Percentiles rank a stretch among this genome's conserved stretches.
Conservation (phyloP, 2,888 invertebrate species). For the Plebejus anna region DNA sequence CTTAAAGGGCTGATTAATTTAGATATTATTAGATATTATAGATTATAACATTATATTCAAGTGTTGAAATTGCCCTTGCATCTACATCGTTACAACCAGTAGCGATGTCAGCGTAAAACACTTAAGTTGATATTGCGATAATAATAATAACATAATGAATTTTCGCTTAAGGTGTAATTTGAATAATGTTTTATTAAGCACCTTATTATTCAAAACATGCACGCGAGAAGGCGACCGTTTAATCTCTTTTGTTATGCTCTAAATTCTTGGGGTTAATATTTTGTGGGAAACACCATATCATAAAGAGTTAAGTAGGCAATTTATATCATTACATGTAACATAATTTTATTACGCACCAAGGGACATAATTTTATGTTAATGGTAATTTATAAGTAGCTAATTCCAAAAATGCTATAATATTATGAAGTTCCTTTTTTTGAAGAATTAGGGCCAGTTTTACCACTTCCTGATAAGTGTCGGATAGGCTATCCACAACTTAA, state of each 20-base stretch:
- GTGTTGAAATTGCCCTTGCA: neutral
- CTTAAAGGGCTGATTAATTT: too few species aligned
- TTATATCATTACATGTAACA: neutral
- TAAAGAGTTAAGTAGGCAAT: slow-evolving; percentile 4
- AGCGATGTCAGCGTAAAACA: neutral
- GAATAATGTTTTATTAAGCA: slow-evolving; percentile 16
- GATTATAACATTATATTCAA: neutral
- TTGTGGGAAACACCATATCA: neutral
- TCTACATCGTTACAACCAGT: neutral
- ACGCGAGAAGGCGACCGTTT: slow-evolving; percentile 7
- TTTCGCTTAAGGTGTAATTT: slow-evolving; percentile 18
- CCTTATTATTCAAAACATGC: slow-evolving; percentile 17
- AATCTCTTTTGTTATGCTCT: slow-evolving; percentile 17
- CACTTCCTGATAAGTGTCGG: too few species aligned
- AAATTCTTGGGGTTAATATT: slow-evolving; percentile 15
- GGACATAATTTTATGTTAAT: neutral
- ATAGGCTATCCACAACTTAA: too few species aligned
- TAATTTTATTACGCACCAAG: neutral
- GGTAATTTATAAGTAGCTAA: neutral
- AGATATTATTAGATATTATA: too few species aligned
- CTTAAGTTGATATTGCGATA: slow-evolving; percentile 1
- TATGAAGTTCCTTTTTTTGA: too few species aligned
- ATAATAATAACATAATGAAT: slow-evolving; percentile 16
- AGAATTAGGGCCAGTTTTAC: too few species aligned
- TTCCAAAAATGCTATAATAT: too few species aligned